Percentiles rank a stretch among this genome's conserved stretches.
phyloP scores from a whole-genome alignment of 2,113 vertebrate species.

The Poecilia latipinna region DNA sequence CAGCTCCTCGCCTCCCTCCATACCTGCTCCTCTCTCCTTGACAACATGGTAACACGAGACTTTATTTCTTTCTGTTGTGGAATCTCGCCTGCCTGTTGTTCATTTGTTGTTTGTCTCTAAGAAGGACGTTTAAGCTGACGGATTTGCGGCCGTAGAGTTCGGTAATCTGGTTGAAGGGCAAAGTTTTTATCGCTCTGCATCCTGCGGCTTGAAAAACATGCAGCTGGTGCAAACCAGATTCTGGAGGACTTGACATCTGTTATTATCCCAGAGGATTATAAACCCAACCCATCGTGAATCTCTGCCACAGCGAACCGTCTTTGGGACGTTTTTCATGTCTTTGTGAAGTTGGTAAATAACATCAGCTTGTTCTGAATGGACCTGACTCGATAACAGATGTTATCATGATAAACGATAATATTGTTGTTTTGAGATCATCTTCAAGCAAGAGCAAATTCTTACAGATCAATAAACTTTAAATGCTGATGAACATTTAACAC shows the following conservation, averaged over 20 bases:
- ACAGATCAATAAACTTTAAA: no score
- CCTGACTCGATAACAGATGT: no score
- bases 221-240: slow-evolving; percentile 21
- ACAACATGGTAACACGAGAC: slow-evolving; percentile 10
- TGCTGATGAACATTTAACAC: no score
- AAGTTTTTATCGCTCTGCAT: slow-evolving; percentile 17
- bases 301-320: not conserved
- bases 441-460: no score
- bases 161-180: slow-evolving; percentile 37
- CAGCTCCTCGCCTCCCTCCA: not conserved
- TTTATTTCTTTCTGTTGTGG: not conserved
- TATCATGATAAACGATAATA: no score
- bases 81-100: not conserved
- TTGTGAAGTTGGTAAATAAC: not conserved
- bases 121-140: slow-evolving; percentile 37
- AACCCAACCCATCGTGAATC: slow-evolving; percentile 1
- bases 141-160: slow-evolving; percentile 40
- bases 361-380: no score
- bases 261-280: slow-evolving; percentile 50
- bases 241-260: slow-evolving; percentile 37
- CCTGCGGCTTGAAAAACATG: slow-evolving; percentile 4
- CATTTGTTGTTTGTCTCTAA: slow-evolving; percentile 17
- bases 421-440: no score
- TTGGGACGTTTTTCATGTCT: not conserved
- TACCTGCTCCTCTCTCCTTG: not conserved